Evolutionary conservation across 1,140 invertebrate genomes (phyloP), one percentile per base, ranked within the genome.

Genomic region (Ceratina japonica): DNA sequence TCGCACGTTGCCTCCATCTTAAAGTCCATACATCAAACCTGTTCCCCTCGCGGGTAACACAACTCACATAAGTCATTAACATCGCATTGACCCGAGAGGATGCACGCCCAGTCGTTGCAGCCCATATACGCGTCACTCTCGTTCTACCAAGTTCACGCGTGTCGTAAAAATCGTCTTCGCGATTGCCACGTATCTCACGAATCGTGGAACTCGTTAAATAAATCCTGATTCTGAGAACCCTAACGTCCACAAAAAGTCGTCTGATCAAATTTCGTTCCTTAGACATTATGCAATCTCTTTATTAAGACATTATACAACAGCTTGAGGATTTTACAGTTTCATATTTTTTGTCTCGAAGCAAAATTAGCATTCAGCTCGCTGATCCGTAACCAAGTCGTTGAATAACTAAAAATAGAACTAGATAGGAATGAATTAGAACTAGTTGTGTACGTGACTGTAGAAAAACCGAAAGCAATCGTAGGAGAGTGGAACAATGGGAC

Each of bases 61-160:
- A 72, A 56, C 65, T 44, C 51, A 61, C 64, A 49, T 70, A 70
- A 70, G 66, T 83, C 82, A 80, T 85, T 85, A 85, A 84, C 77
- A 61, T 84, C 61, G 49, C 49, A 71, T 82, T 61, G 79, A 72
- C 49, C 73, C 58, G 64, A 63, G 64, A 63, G 65, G 58, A 64
- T 59, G 70, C 68, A 80, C 72, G 81, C 80, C 59, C 76, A 64
- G 54, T 75, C 63, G 63, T 76, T 80, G 79, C 73, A 65, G 78
- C 37, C 44, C 63, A 70, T 83, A 86, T 69, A 89, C 81, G 82
- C 82, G 83, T 90, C 82, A 87, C 86, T 80, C 80, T 51, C 79
- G 65, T 86, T 88, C 74, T 78, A 84, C 87, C 88, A 87, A 87
- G 69, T 73, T 69, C 63, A 56, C 69, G 58, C 24, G 31, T 18